Base-by-base conservation (phyloP, 2,113 vertebrate genomes). In the Rhagologus leucostigma region DNA sequence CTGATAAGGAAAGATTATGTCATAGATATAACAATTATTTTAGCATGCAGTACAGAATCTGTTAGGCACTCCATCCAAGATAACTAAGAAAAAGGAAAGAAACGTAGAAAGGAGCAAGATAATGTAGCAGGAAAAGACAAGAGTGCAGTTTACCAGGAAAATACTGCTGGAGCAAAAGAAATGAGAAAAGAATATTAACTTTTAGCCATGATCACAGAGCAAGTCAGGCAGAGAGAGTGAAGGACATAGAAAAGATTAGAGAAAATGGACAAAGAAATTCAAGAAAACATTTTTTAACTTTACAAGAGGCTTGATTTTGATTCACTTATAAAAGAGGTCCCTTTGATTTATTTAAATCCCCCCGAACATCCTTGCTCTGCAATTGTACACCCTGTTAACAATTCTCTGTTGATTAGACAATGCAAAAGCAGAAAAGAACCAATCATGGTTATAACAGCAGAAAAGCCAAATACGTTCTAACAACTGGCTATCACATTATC, bases 291-390 rank as follows among this genome's bases (percentile, higher is more conserved):
- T 74, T 94, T 92, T 96, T 92, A 81, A 84, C 67, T 90, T 88
- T 92, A 94, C 85, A 95, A 97, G 90, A 96, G 93, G 44, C 83
- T 95, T 97, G 90, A 96, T 94, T 97, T 96, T 88, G 67, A 96
- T 95, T 96, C 95, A 96, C 60, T 68, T 93, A 92, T 80, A 71
- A 67, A 77, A 95, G 71, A 78, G 82, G 35, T 30, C 22, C 26
- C 60, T 86, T 88, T 97, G 90, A 94, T 95, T 96, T 90, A 95
- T 94, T 96, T 94, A 95, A 94, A 96, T 93, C 50, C 68, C 78
- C 82, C 11, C 13, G 95, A 95, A 89, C 59, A 87, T 87, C 47
- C 56, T 89, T 89, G 12, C 71, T 90, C 83, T 92, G 87, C 85
- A 86, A 77, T 84, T 84, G 79, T 89, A 67, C 68, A 81, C 78